Evolutionary conservation across 1,140 invertebrate species (phyloP), one percentile per base, ranked within the genome.

Genomic region (Nasonia giraulti): DNA sequence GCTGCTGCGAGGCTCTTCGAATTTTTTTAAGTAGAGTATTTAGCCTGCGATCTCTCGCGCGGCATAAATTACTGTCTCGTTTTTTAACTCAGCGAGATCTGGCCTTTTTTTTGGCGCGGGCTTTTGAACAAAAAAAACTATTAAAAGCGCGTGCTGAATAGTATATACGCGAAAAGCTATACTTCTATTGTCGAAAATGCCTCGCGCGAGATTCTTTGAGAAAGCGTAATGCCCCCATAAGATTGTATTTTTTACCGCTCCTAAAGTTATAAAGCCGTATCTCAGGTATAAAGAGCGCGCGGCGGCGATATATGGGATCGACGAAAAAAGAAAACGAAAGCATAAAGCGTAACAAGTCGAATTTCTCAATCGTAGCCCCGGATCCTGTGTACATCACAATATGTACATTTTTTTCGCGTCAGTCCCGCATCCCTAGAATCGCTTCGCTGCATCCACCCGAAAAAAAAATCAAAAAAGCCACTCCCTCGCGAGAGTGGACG

Each of bases 281-380:
- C 44, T 78, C 40, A 37, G 40, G 11, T 27, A 50, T 79, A 78
- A 83, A 78, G 79, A 31, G 55, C 14, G 11, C 33, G 1, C 33
- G 55, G 12, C 8, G 37, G 23, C 8, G 17, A 71, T 73, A n/a
- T n/a, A 62, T n/a, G 55, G 17, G 55, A 82, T 75, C 27, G 17
- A 75, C 11, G 47, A 8, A 50, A 17, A 50, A 10, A 50, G 10
- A n/a, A 62, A 62, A 62, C 20, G 55, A 76, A 78, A 47, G 55
- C 17, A 44, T 66, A 77, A 27, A 80, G 76, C 71, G 69, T 66
- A 83, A 84, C 82, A 47, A 86, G 78, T 73, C 50, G 84, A 86
- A 86, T 88, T 85, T 86, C 80, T 87, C 81, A 87, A 87, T 88
- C 82, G 69, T 14, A 44, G 0, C 5, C 11, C n/a, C 2, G 10